Conservation (phyloP, 1,140 invertebrate genomes). For the Drosophila azteca region DNA sequence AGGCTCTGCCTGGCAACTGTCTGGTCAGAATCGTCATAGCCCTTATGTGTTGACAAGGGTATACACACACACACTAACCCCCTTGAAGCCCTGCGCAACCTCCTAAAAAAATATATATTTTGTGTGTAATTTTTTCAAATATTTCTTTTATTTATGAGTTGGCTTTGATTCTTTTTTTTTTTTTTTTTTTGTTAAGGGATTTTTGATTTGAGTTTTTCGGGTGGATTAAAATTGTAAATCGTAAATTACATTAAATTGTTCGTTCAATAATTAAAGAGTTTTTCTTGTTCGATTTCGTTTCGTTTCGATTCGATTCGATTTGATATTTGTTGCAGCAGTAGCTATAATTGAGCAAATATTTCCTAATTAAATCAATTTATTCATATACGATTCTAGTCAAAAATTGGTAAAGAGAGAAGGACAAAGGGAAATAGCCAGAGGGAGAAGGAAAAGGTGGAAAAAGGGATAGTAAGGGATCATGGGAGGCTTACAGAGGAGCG, state of each 20-base stretch:
- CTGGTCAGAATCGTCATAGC: too few species aligned
- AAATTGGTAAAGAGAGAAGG: background rate
- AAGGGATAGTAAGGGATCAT: background rate
- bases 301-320: constrained; percentile 32
- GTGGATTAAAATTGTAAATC: constrained; percentile 44
- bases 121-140: constrained; percentile 14
- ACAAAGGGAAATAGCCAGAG: background rate
- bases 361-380: constrained; percentile 55
- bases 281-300: constrained; percentile 17
- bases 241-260: constrained; percentile 49
- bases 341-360: constrained; percentile 57
- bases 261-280: constrained; percentile 42
- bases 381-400: constrained; percentile 14
- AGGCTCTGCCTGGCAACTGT: too few species aligned
- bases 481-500: constrained; percentile 58
- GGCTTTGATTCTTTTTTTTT: constrained; percentile 9
- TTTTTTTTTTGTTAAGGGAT: constrained; percentile 15
- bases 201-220: constrained; percentile 27
- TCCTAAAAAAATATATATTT: constrained; percentile 1
- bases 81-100: too few species aligned
- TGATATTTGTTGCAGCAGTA: constrained; percentile 39
- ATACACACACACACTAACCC: too few species aligned
- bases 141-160: constrained; percentile 37
- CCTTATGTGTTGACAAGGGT: too few species aligned
- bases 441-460: background rate